phyloP scores from a whole-genome alignment of 2,797 vertebrate genomes.

The Enteromius afrohamiltoni region DNA sequence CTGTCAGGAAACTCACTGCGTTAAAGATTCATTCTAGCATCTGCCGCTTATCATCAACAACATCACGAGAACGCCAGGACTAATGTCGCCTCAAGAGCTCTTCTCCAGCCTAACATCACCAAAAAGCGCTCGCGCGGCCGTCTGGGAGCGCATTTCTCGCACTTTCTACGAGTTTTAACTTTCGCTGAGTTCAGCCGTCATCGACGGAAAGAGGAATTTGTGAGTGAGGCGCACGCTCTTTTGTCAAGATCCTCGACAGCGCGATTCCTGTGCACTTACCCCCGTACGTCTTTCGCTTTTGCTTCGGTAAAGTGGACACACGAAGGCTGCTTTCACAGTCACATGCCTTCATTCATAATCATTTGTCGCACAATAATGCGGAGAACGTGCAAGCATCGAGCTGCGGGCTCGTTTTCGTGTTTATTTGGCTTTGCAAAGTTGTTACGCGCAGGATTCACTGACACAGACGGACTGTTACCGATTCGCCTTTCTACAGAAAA shows the following conservation, averaged over 20 bases:
- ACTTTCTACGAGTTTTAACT: constrained; percentile 28
- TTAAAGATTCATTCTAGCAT: constrained; percentile 64
- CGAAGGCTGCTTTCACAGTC: constrained; percentile 10
- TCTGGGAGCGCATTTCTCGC: constrained; percentile 31
- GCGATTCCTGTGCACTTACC: background rate
- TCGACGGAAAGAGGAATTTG: constrained; percentile 45
- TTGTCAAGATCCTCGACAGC: constrained; percentile 25
- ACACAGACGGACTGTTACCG: background rate
- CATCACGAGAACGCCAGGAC: constrained; percentile 27
- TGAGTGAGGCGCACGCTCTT: constrained; percentile 32
- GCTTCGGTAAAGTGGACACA: background rate
- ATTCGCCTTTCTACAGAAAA: constrained; percentile 7
- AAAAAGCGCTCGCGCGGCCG: constrained; percentile 21
- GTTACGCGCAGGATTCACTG: background rate
- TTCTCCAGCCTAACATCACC: constrained; percentile 7
- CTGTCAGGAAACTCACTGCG: constrained; percentile 78
- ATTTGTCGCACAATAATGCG: constrained; percentile 8
- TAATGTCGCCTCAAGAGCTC: constrained; percentile 8
- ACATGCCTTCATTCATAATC: constrained; percentile 32
- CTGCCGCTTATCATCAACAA: constrained; percentile 63
- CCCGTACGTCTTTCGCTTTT: background rate
- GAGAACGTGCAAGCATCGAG: background rate
- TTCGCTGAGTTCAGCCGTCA: constrained; percentile 39
- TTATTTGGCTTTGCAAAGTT: constrained; percentile 24
- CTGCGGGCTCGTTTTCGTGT: background rate